Evolutionary conservation across 2,888 invertebrate genomes (phyloP).

Genomic region (Trachelus stipa): DNA sequence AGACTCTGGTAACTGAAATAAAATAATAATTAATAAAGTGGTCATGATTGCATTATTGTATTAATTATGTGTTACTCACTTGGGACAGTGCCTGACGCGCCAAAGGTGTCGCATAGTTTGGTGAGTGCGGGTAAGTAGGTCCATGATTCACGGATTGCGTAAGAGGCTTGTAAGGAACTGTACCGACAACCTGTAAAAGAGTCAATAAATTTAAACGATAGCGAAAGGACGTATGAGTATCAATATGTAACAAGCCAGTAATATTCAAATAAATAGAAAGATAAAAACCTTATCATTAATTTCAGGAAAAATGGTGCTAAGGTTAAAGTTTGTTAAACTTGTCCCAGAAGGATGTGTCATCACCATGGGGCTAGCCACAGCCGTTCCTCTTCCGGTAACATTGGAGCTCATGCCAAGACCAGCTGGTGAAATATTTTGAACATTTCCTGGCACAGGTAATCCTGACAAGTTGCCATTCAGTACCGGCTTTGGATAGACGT

Average conservation of each 20-base stretch:
- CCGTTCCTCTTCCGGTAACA: slow-evolving; percentile 39
- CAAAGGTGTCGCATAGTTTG: slow-evolving; percentile 32
- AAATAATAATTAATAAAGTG: slow-evolving; percentile 14
- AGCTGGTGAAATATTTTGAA: slow-evolving; percentile 38
- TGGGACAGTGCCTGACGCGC: neutral
- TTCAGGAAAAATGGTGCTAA: slow-evolving; percentile 87
- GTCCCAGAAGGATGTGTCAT: slow-evolving; percentile 67
- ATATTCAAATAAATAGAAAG: neutral
- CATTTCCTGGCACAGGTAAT: slow-evolving; percentile 27
- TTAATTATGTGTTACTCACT: neutral
- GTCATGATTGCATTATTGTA: neutral
- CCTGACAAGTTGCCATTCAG: slow-evolving; percentile 16
- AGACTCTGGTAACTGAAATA: slow-evolving; percentile 48
- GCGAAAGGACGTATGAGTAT: neutral
- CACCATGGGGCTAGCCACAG: slow-evolving; percentile 50
- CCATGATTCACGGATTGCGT: slow-evolving; percentile 33
- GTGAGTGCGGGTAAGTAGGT: slow-evolving; percentile 55
- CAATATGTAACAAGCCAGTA: neutral
- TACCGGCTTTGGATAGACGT: slow-evolving; percentile 18
- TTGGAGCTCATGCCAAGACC: slow-evolving; percentile 43
- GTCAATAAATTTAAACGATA: neutral
- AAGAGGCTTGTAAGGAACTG: slow-evolving; percentile 46
- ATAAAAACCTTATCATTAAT: slow-evolving; percentile 73
- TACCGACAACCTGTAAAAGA: neutral
- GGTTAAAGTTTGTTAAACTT: slow-evolving; percentile 81